Base-by-base conservation (phyloP, 2,888 invertebrate species). In the Rhogogaster chlorosoma region DNA sequence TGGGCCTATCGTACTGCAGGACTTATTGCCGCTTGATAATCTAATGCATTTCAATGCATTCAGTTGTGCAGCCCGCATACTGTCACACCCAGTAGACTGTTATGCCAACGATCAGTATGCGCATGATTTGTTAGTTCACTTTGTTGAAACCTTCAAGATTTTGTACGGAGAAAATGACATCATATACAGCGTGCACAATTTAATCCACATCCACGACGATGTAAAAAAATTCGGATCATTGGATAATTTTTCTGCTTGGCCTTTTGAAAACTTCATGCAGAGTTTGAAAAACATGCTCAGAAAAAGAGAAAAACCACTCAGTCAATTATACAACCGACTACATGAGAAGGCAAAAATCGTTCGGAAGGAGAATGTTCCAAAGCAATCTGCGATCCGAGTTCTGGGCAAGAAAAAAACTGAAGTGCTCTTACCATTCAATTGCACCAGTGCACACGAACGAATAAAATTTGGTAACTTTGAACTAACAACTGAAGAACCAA, bases 111-210 rank as follows among this genome's bases (percentile, higher is more conserved):
- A 26, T 12, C 26, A 64, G 22, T 64, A 64, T 64, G 64, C 64
- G 9, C 22, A 26, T 10, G 64, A 64, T 10, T 29, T 64, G 9
- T 29, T 64, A 10, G n/a, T 26, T 1, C 12, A 64, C 26, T 64
- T 64, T 26, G 64, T 64, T 26, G 10, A 64, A 10, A 64, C 64
- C 1, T 10, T 64, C 6, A 29, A 22, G 22, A 12, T 64, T n/a
- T 26, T 29, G 26, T 70, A 18, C 32, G 32, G 70, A 26, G 4
- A 70, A 70, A 18, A 70, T 26, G 12, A n/a, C 26, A 61, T 70
- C 32, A 70, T 70, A 32, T 70, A 70, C 12, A 70, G 36, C 32
- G 70, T 70, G 15, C 70, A 70, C 32, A 70, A 70, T 70, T 36
- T 70, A 32, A 70, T 61, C 26, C 61, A 61, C 15, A 26, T 61